phyloP scores from a whole-genome alignment of 2,888 invertebrate genomes.

The Diabrotica balteata region DNA sequence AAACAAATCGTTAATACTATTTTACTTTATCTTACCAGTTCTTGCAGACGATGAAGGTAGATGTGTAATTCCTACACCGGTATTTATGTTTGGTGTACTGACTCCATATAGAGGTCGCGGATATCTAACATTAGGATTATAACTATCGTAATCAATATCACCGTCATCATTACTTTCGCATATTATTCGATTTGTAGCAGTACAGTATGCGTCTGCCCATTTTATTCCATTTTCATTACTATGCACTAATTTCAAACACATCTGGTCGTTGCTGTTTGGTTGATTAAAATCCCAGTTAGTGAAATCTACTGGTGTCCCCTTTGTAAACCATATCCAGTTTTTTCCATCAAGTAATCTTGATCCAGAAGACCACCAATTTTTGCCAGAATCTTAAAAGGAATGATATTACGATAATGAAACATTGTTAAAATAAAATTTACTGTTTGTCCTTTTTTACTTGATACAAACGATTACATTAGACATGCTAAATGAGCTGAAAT shows the following conservation, averaged over 20 bases:
- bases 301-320: slow-evolving; percentile 15
- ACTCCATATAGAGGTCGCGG: no score
- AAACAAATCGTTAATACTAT: no score
- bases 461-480: no score
- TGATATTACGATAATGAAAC: neutral
- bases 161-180: slow-evolving; percentile 8
- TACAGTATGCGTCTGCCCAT: slow-evolving; percentile 17
- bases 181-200: neutral
- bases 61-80: no score
- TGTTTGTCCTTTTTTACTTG: no score
- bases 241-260: slow-evolving; percentile 15
- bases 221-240: slow-evolving; percentile 11
- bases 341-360: slow-evolving; percentile 16
- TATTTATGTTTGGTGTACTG: no score
- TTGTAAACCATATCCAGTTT: slow-evolving; percentile 21
- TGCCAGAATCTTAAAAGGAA: slow-evolving; percentile 7
- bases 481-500: no score
- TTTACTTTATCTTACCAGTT: no score
- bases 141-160: neutral
- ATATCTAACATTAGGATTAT: no score
- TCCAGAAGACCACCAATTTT: slow-evolving; percentile 21
- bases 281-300: slow-evolving; percentile 17
- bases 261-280: slow-evolving; percentile 11
- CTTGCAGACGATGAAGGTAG: no score
- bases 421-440: no score